A percentile compares a stretch with the other conserved stretches of the same genome.
phyloP scores from a whole-genome alignment of 2,113 vertebrate species.

The Acanthochromis polyacanthus region DNA sequence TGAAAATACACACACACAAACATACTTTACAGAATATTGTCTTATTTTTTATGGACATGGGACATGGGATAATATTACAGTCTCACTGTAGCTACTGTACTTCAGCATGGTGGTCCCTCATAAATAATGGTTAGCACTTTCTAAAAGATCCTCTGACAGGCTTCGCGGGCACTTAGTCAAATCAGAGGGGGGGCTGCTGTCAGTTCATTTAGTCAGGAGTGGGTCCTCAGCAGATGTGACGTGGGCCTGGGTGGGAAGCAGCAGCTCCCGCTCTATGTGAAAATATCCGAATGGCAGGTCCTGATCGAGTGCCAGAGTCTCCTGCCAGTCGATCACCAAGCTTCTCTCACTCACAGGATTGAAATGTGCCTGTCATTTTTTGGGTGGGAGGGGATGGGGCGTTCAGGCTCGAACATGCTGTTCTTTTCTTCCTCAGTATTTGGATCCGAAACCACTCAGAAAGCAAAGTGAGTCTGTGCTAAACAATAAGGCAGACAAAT shows the following conservation, averaged over 20 bases:
- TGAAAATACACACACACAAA: not conserved
- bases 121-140: conserved; percentile 30
- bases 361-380: conserved; percentile 80
- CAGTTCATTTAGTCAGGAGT: conserved; percentile 63
- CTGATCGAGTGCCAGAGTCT: conserved; percentile 71
- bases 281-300: conserved; percentile 66
- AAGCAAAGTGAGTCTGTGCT: conserved; percentile 35
- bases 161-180: conserved; percentile 58
- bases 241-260: conserved; percentile 71
- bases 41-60: not conserved
- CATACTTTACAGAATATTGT: not conserved
- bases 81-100: not conserved
- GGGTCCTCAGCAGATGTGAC: conserved; percentile 78
- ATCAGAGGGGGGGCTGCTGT: conserved; percentile 44
- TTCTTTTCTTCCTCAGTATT: conserved; percentile 61
- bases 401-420: conserved; percentile 67
- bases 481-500: conserved; percentile 38
- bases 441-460: conserved; percentile 45
- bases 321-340: conserved; percentile 62
- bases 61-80: conserved; percentile 2
- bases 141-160: conserved; percentile 27
- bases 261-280: conserved; percentile 65
- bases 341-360: conserved; percentile 75
- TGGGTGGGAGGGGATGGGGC: conserved; percentile 59
- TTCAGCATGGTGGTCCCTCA: not conserved